These are phyloP conservation scores for Zygaena filipendulae DNA, from an alignment of 2,888 invertebrate genomes.

Conservation along the genomic window DNA sequence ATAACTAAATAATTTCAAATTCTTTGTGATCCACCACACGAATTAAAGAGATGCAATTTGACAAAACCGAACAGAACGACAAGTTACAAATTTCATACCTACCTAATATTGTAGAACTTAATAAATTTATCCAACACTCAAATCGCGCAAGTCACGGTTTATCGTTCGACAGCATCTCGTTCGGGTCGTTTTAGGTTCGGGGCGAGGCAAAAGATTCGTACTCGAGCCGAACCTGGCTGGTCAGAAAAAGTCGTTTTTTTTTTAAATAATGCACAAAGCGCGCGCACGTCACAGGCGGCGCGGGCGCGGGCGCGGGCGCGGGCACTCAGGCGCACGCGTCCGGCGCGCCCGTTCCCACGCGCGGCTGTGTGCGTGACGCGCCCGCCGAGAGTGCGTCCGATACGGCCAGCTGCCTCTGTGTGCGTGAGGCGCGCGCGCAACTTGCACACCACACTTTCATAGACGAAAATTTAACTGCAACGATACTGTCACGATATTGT, in stretches of 20 bases:
- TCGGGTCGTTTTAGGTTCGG: not conserved
- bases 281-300: conserved; percentile 51
- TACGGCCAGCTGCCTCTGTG: conserved; percentile 13
- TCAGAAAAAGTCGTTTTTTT: conserved; percentile 11
- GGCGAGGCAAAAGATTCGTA: too few species aligned
- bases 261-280: conserved; percentile 50
- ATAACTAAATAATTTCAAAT: too few species aligned
- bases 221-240: too few species aligned
- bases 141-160: conserved; percentile 18
- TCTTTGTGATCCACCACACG: too few species aligned
- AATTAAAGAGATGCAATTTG: too few species aligned
- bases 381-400: conserved; percentile 18
- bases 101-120: too few species aligned
- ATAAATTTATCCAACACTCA: conserved; percentile 4
- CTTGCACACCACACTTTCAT: too few species aligned
- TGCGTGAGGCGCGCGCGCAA: conserved; percentile 40
- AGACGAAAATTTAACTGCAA: too few species aligned
- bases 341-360: conserved; percentile 58
- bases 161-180: conserved; percentile 12
- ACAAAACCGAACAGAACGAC: too few species aligned
- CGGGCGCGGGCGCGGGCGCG: conserved; percentile 26
- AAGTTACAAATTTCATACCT: too few species aligned
- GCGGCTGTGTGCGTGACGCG: too few species aligned
- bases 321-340: conserved; percentile 58
- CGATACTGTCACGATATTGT: too few species aligned